Evolutionary conservation across 1,140 invertebrate species (phyloP).

Genomic region (Ceratosolen fusciceps): DNA sequence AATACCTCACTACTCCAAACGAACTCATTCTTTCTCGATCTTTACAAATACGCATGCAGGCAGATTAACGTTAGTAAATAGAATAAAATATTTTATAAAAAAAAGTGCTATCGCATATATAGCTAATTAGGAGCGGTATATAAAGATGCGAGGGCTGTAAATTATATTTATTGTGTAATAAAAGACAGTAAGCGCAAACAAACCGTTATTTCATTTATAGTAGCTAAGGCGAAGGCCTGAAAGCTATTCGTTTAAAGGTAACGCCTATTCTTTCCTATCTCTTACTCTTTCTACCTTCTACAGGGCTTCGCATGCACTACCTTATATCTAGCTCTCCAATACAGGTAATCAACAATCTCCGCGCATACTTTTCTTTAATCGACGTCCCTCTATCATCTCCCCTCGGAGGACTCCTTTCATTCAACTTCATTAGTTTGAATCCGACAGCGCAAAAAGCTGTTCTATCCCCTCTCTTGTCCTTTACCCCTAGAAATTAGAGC

Average conservation of each 20-base stretch:
- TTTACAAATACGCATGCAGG: too few relatives aligned
- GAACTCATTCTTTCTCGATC: too few relatives aligned
- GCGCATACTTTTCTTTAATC: not conserved
- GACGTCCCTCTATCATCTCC: not conserved
- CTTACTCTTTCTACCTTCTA: not conserved
- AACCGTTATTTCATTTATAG: not conserved
- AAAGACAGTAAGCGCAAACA: conserved; percentile 6
- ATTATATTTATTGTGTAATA: conserved; percentile 22
- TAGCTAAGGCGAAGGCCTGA: not conserved
- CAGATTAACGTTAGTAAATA: too few relatives aligned
- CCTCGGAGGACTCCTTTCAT: too few relatives aligned
- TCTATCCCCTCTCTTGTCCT: not conserved
- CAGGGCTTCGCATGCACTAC: not conserved
- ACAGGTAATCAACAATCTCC: not conserved
- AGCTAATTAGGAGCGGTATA: not conserved
- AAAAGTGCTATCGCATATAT: not conserved
- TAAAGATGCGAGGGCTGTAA: not conserved
- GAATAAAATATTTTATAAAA: too few relatives aligned
- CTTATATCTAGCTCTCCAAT: not conserved
- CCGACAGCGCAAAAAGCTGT: not conserved
- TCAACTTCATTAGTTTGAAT: not conserved
- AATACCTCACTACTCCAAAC: too few relatives aligned
- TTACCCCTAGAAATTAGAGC: not conserved
- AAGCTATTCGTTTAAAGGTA: not conserved
- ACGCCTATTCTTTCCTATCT: not conserved